A percentile compares a stretch with the other conserved stretches of the same genome.
These are phyloP conservation scores for Leptinotarsa undecemlineata DNA, from an alignment of 1,140 invertebrate species.

Conservation along the genomic window DNA sequence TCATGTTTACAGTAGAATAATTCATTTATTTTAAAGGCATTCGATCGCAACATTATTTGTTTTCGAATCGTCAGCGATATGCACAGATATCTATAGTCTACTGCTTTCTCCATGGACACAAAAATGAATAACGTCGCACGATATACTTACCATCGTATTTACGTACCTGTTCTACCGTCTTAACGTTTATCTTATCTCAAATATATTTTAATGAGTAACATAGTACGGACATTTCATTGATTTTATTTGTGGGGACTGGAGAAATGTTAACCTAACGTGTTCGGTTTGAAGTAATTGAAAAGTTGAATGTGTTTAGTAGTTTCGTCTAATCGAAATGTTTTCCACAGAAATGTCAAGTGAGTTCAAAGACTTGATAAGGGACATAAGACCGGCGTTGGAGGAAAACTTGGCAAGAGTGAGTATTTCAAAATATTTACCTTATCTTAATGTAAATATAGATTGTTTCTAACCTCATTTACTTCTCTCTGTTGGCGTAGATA, in stretches of 20 bases:
- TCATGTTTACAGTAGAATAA: too few species aligned
- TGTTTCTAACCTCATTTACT: too few species aligned
- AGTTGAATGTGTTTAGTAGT: not conserved
- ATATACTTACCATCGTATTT: not conserved
- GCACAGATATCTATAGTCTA: too few species aligned
- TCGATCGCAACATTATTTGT: too few species aligned
- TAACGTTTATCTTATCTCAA: not conserved
- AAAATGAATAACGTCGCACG: too few species aligned
- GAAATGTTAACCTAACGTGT: not conserved
- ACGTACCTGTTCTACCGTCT: not conserved
- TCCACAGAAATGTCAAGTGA: slow-evolving; percentile 41
- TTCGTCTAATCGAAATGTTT: slow-evolving; percentile 27
- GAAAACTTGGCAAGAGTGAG: slow-evolving; percentile 47
- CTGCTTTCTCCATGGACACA: too few species aligned
- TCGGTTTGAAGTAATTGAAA: not conserved
- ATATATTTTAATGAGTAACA: slow-evolving; percentile 1
- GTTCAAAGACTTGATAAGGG: slow-evolving; percentile 34
- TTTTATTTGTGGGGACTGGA: not conserved
- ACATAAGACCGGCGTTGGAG: slow-evolving; percentile 43
- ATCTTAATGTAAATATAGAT: slow-evolving; percentile 10
- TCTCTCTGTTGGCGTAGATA: too few species aligned
- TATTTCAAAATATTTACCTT: slow-evolving; percentile 14
- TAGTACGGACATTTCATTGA: not conserved
- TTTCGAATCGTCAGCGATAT: too few species aligned
- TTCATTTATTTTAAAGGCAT: too few species aligned